phyloP scores from a whole-genome alignment of 2,797 vertebrate species.

The Syngnathus acus region DNA sequence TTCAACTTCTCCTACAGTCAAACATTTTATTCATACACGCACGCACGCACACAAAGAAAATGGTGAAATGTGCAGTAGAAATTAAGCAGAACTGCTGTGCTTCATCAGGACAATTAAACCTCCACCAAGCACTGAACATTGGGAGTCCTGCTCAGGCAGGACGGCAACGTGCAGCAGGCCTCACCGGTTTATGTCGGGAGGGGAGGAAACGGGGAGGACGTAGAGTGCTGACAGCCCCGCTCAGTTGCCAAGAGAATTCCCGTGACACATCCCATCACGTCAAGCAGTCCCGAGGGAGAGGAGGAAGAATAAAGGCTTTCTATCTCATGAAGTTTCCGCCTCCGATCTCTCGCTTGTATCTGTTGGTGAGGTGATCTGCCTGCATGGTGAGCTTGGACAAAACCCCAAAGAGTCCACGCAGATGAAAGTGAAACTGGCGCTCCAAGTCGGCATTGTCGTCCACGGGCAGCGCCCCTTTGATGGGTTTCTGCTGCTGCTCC shows the following conservation, averaged over 20 bases:
- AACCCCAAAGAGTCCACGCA: constrained; percentile 73
- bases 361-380: constrained; percentile 73
- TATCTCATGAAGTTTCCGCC: constrained; percentile 72
- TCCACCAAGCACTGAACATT: constrained; percentile 21
- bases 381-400: constrained; percentile 74
- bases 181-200: constrained; percentile 38
- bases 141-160: constrained; percentile 7
- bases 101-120: constrained; percentile 48
- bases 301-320: neutral
- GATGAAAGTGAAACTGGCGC: constrained; percentile 73
- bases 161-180: constrained; percentile 10
- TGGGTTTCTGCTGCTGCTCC: constrained; percentile 42
- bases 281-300: constrained; percentile 32
- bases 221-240: constrained; percentile 39
- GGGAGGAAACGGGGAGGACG: neutral
- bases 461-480: constrained; percentile 18
- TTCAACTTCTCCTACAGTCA: constrained; percentile 58
- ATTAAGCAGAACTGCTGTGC: constrained; percentile 34
- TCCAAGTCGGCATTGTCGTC: constrained; percentile 64
- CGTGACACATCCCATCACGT: constrained; percentile 32
- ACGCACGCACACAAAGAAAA: neutral
- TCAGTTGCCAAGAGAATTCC: constrained; percentile 41
- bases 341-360: constrained; percentile 75
- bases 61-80: constrained; percentile 21
- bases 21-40: constrained; percentile 32